phyloP scores from a whole-genome alignment of 2,888 invertebrate species.

The Zonitis immaculata region DNA sequence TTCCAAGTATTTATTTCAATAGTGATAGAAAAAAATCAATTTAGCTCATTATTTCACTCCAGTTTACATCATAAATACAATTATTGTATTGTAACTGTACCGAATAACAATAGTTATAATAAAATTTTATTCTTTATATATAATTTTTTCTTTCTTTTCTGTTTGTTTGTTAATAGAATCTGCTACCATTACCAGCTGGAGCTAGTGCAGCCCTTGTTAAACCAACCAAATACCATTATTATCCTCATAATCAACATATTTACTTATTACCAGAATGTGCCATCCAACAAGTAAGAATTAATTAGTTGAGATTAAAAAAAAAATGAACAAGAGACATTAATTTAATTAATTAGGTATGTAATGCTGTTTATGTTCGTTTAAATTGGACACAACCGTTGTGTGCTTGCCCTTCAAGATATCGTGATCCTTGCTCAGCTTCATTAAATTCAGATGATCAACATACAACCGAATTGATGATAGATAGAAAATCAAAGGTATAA shows the following conservation, averaged over 20 bases:
- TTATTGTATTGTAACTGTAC: background rate
- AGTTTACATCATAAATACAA: background rate
- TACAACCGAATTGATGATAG: conserved; percentile 84
- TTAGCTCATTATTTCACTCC: background rate
- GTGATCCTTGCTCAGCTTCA: conserved; percentile 88
- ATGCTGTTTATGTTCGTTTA: conserved; percentile 85
- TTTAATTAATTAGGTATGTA: too few relatives aligned
- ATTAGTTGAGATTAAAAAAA: too few relatives aligned
- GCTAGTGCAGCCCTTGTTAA: conserved; percentile 70
- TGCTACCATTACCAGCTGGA: conserved; percentile 62
- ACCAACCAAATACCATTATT: conserved; percentile 90
- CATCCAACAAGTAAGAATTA: conserved; percentile 82
- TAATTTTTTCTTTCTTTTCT: too few relatives aligned
- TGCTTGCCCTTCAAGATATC: conserved; percentile 83
- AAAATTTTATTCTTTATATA: too few relatives aligned
- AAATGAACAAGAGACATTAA: too few relatives aligned
- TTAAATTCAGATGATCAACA: conserved; percentile 87
- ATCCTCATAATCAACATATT: conserved; percentile 90
- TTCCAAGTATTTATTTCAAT: background rate
- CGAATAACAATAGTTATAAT: background rate
- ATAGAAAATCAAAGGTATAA: conserved; percentile 82
- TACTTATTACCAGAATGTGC: conserved; percentile 90
- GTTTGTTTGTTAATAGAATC: conserved; percentile 54
- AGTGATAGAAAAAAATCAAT: background rate
- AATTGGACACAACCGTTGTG: conserved; percentile 92